Evolutionary conservation across 2,113 vertebrate species (phyloP).

Genomic region (Emydocephalus ijimae): DNA sequence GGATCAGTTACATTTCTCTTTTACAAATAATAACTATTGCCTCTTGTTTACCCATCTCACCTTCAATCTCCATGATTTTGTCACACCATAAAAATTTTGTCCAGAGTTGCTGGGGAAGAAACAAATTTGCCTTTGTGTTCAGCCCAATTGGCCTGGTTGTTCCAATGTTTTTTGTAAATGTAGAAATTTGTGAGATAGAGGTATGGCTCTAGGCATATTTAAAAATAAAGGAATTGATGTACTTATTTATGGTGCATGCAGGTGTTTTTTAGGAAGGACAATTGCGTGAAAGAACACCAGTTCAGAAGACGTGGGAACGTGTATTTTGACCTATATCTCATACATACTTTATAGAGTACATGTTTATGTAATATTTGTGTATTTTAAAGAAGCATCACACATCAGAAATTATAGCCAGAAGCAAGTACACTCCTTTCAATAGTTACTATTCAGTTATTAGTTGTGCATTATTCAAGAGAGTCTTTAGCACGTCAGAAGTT

Average conservation of each 20-base stretch:
- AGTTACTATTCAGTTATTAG: background rate
- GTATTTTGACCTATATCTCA: background rate
- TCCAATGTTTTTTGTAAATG: background rate
- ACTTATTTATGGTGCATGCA: background rate
- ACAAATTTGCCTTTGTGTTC: background rate
- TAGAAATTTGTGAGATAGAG: slow-evolving; percentile 4
- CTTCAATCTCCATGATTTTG: background rate
- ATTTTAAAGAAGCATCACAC: background rate
- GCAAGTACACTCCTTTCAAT: background rate
- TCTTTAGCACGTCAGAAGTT: background rate
- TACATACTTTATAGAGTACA: background rate
- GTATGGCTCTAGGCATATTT: background rate
- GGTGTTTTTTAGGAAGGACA: background rate
- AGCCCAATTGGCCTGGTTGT: background rate
- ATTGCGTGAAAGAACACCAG: background rate
- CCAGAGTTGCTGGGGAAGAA: background rate
- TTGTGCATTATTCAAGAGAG: background rate
- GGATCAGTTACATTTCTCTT: background rate
- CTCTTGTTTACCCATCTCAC: background rate
- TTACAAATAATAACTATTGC: background rate
- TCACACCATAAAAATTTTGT: background rate
- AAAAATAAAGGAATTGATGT: background rate
- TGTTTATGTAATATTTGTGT: background rate
- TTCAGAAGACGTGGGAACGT: background rate
- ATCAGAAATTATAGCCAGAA: background rate